Evolutionary conservation across 2,888 invertebrate species (phyloP), one percentile per base, ranked within the genome.

Genomic region (Drosophila flavopinicola): DNA sequence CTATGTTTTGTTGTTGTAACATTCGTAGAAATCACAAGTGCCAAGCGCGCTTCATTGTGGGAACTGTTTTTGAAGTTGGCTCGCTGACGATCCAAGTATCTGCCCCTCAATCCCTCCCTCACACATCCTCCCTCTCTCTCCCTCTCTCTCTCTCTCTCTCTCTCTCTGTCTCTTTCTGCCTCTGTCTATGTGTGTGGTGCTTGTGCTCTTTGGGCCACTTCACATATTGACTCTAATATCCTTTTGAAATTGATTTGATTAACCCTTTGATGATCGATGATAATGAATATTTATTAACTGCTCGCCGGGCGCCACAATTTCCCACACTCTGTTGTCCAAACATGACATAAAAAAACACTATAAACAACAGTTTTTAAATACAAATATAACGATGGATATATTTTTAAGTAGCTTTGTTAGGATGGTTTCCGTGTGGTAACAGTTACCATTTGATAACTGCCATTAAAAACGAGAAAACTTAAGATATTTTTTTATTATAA

Each of bases 1-100:
- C 35, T 61, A 56, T 49, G 52, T 48, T 33, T 41, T 69, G 82
- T 78, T 87, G 80, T 85, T 80, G 78, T 76, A 73, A 78, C 77
- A 83, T 87, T 86, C 87, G 86, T 86, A 85, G 80, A 87, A 88
- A 82, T 82, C 87, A 83, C 88, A 88, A 87, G 88, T 87, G 88
- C 80, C 79, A 73, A 69, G 82, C 73, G 83, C 79, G 86, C 73
- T 85, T 83, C 85, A 87, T 82, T 88, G 88, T 87, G 87, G 87
- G 87, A 87, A 87, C 80, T 86, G 71, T 74, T 85, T 82, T 71
- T 66, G 65, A 69, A 75, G 70, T 72, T 75, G 75, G 60, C 53
- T 75, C 65, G 75, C 65, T 73, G 70, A 66, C 70, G 17, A 35
- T 29, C 39, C 47, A 69, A 69, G 70, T 65, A 49, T 59, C 47